Evolutionary conservation across 2,113 vertebrate genomes (phyloP), one percentile per base, ranked within the genome.

Genomic region (Hippocampus guttulatus): DNA sequence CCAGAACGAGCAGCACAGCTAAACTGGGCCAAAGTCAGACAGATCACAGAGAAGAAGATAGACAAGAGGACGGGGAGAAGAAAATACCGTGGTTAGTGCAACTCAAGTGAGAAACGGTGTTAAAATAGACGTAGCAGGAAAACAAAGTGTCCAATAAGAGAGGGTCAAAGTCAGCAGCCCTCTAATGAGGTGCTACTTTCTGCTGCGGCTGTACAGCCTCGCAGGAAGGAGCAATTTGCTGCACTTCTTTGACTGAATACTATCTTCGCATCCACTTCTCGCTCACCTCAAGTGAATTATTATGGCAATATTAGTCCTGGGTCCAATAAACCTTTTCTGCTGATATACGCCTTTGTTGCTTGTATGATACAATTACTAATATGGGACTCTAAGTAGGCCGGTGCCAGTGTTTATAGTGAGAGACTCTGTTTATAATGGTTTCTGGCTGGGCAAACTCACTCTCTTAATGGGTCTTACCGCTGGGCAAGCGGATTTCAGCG

Each of bases 11-110:
- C 47, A 16, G 23, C 16, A 14, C 33, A 63, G 61, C 33, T 18
- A 63, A 63, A 63, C 61, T 63, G 40, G 61, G 61, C 61, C 81
- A 87, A 83, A 85, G 71, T 77, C 70, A 68, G 68, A 21, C 49
- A 76, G 70, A 85, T 78, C 71, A 81, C 75, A 87, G 76, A 69
- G 77, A 61, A 77, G 61, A 64, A 75, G 64, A 75, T 63, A 43
- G 67, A 73, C 67, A 68, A 76, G 58, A 33, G 75, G 7, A n/a
- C 70, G 5, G 52, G 74, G 78, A 64, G 68, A 70, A 55, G 61
- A 76, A 38, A 55, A 75, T 73, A 73, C 74, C 79, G 83, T 85
- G 86, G 78, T 82, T 86, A 68, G 52, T 49, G 60, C 64, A 79
- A 78, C 81, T 85, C 87, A 63, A 83, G 68, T 70, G 49, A 75